These are phyloP conservation scores for Pachyramphus minor DNA, from an alignment of 2,113 vertebrate species.

Conservation along the genomic window DNA sequence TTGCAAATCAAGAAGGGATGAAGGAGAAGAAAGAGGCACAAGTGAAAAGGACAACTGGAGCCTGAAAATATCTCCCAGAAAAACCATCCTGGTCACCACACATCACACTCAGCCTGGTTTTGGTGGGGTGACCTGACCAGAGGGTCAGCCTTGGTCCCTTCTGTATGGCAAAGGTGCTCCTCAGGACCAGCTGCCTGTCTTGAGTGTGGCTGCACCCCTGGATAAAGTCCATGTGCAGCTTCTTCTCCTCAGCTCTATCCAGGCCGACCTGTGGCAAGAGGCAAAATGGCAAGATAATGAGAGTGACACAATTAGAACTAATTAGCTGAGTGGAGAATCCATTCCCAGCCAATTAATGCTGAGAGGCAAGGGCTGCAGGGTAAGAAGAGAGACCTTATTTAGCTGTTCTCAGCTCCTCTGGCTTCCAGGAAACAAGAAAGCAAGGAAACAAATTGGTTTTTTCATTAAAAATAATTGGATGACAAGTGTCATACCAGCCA, in stretches of 20 bases:
- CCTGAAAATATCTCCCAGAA: not conserved
- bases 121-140: not conserved
- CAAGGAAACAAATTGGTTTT: not conserved
- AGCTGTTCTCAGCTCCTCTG: not conserved
- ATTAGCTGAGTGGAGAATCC: slow-evolving; percentile 3
- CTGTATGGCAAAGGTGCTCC: not conserved
- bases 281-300: not conserved
- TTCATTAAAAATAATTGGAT: slow-evolving; percentile 14
- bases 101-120: not conserved
- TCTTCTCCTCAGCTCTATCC: not conserved
- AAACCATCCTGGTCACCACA: not conserved
- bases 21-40: not conserved
- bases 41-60: not conserved
- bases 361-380: not conserved
- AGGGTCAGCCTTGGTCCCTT: not conserved
- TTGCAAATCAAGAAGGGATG: not conserved
- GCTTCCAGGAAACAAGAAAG: not conserved
- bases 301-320: slow-evolving; percentile 3
- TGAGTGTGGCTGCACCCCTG: accelerated
- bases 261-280: not conserved
- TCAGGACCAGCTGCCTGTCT: not conserved
- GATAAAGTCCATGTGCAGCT: not conserved
- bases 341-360: slow-evolving; percentile 9
- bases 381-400: not conserved
- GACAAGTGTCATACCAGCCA: accelerated